These are phyloP conservation scores for Pontoporia blainvillei DNA, from an alignment of 2,113 vertebrate genomes.

Conservation along the genomic window DNA sequence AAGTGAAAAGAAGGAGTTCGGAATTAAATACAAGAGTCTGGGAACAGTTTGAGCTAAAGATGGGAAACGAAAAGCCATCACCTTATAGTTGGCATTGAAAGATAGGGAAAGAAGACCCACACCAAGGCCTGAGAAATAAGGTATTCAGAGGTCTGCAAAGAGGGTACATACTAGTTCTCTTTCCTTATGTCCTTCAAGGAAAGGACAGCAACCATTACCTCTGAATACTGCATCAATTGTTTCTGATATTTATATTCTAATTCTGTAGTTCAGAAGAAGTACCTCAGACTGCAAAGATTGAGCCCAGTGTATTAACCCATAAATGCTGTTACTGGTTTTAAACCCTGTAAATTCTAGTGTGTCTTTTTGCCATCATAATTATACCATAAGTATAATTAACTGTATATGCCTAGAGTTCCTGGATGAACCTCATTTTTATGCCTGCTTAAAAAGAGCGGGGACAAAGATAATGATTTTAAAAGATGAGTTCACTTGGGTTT, in stretches of 20 bases:
- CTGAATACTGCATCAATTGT: background rate
- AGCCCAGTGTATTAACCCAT: background rate
- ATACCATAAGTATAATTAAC: background rate
- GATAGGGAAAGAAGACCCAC: background rate
- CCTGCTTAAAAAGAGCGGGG: background rate
- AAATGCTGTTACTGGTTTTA: background rate
- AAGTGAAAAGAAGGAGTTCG: background rate
- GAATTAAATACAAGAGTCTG: background rate
- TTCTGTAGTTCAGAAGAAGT: background rate
- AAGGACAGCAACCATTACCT: background rate
- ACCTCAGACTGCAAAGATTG: background rate
- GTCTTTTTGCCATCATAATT: background rate
- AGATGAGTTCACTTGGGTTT: background rate
- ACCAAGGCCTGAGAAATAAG: background rate
- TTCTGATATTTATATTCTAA: background rate
- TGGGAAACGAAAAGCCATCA: background rate
- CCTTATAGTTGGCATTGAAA: background rate
- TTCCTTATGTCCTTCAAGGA: background rate
- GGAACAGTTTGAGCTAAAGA: background rate
- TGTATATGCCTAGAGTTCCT: background rate
- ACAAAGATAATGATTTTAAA: background rate
- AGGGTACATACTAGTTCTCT: background rate
- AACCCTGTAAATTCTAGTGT: background rate
- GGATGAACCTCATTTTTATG: background rate
- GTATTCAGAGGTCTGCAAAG: background rate